Conservation (phyloP, 2,888 invertebrate genomes). For the Eupithecia subumbrata region DNA sequence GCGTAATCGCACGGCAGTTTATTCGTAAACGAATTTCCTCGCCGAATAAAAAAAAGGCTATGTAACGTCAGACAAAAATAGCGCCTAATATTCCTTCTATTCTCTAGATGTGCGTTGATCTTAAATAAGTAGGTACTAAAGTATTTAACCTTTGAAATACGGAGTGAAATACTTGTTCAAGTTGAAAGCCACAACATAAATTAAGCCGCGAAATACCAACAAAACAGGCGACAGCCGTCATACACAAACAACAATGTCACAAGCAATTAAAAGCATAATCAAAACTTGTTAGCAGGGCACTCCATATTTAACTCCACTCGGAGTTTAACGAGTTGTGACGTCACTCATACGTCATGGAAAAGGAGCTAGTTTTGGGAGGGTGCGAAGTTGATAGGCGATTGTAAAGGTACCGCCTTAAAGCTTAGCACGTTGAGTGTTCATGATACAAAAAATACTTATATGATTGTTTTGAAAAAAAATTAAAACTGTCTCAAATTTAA, state of each 20-base stretch:
- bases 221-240: constrained; percentile 15
- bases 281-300: constrained; percentile 34
- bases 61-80: no score
- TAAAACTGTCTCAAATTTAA: no score
- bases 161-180: neutral
- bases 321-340: constrained; percentile 32
- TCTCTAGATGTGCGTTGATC: no score
- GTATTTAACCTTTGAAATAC: neutral
- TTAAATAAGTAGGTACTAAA: neutral
- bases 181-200: constrained; percentile 4
- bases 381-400: neutral
- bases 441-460: neutral
- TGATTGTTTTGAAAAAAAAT: no score
- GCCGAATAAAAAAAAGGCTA: no score
- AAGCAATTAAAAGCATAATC: constrained; percentile 37
- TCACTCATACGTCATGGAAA: constrained; percentile 21
- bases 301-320: constrained; percentile 18
- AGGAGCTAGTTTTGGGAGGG: neutral
- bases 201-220: constrained; percentile 10
- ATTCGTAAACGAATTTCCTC: no score
- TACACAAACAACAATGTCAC: constrained; percentile 27
- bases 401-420: neutral
- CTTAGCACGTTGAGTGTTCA: neutral
- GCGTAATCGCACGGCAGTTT: no score
- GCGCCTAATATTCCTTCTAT: no score